Conservation (phyloP, 1,140 invertebrate species). For the Elymnias hypermnestra region DNA sequence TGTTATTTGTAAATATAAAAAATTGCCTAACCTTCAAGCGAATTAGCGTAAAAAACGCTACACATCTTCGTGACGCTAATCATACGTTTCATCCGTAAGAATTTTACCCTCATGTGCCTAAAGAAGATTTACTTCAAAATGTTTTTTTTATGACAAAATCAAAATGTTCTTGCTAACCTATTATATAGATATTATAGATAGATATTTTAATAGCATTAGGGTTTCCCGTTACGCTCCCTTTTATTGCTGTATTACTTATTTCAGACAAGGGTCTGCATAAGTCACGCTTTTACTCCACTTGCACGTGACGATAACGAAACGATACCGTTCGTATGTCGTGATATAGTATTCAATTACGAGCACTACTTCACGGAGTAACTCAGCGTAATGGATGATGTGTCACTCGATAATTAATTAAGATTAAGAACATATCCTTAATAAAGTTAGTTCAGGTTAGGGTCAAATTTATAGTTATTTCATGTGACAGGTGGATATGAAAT, state of each 20-base stretch:
- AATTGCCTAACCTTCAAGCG: too few species aligned
- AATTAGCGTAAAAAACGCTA: too few species aligned
- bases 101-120: too few species aligned
- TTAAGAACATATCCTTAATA: not conserved
- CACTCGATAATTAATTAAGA: slow-evolving; percentile 4
- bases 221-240: slow-evolving; percentile 16
- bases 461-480: not conserved
- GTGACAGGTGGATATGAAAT: slow-evolving; percentile 1
- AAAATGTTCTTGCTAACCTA: too few species aligned
- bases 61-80: too few species aligned
- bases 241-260: slow-evolving; percentile 27
- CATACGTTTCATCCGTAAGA: too few species aligned
- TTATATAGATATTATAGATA: too few species aligned
- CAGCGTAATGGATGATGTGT: slow-evolving; percentile 1
- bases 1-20: too few species aligned
- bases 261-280: slow-evolving; percentile 36
- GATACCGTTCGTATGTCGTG: slow-evolving; percentile 3
- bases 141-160: too few species aligned
- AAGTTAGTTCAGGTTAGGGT: too few species aligned
- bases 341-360: slow-evolving; percentile 1
- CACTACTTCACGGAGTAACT: slow-evolving; percentile 1
- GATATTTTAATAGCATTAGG: slow-evolving; percentile 9
- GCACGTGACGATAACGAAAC: slow-evolving; percentile 13
- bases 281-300: slow-evolving; percentile 30
- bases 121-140: too few species aligned